Percentiles rank a stretch among this genome's conserved stretches.
phyloP scores from a whole-genome alignment of 2,888 invertebrate genomes.

The Lasioglossum figueresi region DNA sequence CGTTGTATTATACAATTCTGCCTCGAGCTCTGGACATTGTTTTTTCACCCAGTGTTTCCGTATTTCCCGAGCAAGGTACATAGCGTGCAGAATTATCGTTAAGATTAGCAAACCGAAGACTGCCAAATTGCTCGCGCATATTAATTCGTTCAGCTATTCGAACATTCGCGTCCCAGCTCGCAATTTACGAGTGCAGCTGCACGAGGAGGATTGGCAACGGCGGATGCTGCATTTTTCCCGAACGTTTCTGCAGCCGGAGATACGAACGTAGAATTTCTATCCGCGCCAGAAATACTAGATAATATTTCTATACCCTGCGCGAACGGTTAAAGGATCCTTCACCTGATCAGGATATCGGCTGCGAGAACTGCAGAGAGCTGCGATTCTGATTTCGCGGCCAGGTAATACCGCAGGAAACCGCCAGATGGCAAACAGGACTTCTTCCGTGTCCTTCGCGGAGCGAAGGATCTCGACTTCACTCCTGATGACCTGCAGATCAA shows the following conservation, averaged over 20 bases:
- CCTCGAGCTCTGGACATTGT: background rate
- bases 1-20: conserved; percentile 25
- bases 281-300: conserved; percentile 24
- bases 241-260: background rate
- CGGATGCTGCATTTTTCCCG: conserved; percentile 30
- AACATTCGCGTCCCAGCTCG: conserved; percentile 36
- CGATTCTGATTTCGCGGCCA: conserved; percentile 70
- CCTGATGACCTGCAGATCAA: conserved; percentile 48
- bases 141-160: conserved; percentile 54
- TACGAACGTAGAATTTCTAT: conserved; percentile 34
- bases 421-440: conserved; percentile 82
- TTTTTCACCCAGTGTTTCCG: conserved; percentile 29
- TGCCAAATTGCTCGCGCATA: conserved; percentile 66
- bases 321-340: conserved; percentile 19
- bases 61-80: conserved; percentile 37
- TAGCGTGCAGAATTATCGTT: conserved; percentile 53
- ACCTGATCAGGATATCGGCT: conserved; percentile 78
- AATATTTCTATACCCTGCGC: conserved; percentile 37
- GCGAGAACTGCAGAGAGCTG: conserved; percentile 81
- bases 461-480: conserved; percentile 44
- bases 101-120: conserved; percentile 56
- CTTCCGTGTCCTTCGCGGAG: conserved; percentile 69
- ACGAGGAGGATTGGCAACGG: conserved; percentile 40
- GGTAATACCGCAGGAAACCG: conserved; percentile 78
- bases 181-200: conserved; percentile 69